Base-by-base conservation (phyloP, 1,140 invertebrate species). In the Ceratitis capitata region DNA sequence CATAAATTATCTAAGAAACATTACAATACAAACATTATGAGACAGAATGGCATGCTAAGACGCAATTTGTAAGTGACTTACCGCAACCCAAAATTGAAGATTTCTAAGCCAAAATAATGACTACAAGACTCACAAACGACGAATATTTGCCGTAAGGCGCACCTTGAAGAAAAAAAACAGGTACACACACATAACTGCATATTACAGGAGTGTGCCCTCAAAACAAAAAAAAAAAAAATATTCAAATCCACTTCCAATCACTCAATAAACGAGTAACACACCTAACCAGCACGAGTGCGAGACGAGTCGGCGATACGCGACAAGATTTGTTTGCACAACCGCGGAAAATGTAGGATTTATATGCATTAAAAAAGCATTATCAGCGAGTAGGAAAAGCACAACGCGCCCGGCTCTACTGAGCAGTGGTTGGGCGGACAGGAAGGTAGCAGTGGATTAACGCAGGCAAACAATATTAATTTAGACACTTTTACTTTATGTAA, bases 1-100 rank as follows among this genome's bases (percentile, higher is more conserved):
- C 69, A 78, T 78, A 78, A 78, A 78, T 78, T 78, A 78, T 78
- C 69, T 78, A 78, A 78, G 39, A 78, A 78, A 78, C 51, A 78
- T 45, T 39, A 78, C 45, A 78, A 78, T 78, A 45, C 39, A 78
- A 56, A 78, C 23, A 78, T 45, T 45, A 23, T 39, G 39, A 78
- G 29, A 16, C 32, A 39, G 2, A 78, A 47, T 19, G 23, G 7
- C 51, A 56, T 56, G n/a, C 51, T 56, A 56, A 23, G 19, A 23
- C 19, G 23, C 19, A n/a, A 7, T 56, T 56, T 23, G 51, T 6
- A n/a, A n/a, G n/a, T n/a, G n/a, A n/a, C n/a, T n/a, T n/a, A n/a
- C 51, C 51, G 51, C 19, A 56, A 56, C 10, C 23, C 51, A 56
- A 35, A 32, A 7, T 19, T 69, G 10, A 35, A 16, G 14, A 69